Conservation (phyloP, 2,113 vertebrate species). For the Podiceps cristatus region DNA sequence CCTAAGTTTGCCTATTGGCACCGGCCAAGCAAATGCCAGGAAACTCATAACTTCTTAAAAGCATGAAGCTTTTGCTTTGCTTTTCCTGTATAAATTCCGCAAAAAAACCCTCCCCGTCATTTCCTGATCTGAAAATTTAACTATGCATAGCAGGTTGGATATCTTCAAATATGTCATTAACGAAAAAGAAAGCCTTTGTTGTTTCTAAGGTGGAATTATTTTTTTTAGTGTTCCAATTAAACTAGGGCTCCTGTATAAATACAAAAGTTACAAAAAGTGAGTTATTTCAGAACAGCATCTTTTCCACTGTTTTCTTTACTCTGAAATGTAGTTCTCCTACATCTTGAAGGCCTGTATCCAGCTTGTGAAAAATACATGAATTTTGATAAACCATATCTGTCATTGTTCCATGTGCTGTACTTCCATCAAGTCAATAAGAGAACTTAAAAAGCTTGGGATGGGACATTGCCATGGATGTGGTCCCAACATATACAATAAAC, state of each 20-base stretch:
- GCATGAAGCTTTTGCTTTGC: not conserved
- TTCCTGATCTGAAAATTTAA: not conserved
- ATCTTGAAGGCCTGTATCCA: not conserved
- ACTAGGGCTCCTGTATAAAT: not conserved
- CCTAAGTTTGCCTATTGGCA: not conserved
- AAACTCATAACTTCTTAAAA: not conserved
- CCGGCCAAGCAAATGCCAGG: not conserved
- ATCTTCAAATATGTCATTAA: not conserved
- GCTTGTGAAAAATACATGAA: not conserved
- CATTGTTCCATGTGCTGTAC: not conserved
- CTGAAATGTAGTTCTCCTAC: not conserved
- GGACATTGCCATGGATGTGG: not conserved
- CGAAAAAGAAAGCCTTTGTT: not conserved
- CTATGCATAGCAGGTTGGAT: not conserved
- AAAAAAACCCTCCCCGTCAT: not conserved
- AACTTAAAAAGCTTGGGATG: not conserved
- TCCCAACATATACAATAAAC: not conserved
- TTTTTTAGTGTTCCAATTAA: not conserved
- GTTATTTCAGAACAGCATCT: not conserved
- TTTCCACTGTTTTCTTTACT: not conserved
- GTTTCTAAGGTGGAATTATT: not conserved
- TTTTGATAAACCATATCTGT: not conserved
- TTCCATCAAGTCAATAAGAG: not conserved
- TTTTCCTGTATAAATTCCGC: slow-evolving; percentile 7
- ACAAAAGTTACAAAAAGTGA: not conserved